A percentile compares a stretch with the other conserved stretches of the same genome.
phyloP scores from a whole-genome alignment of 2,113 vertebrate species.

The Aramus guarauna region DNA sequence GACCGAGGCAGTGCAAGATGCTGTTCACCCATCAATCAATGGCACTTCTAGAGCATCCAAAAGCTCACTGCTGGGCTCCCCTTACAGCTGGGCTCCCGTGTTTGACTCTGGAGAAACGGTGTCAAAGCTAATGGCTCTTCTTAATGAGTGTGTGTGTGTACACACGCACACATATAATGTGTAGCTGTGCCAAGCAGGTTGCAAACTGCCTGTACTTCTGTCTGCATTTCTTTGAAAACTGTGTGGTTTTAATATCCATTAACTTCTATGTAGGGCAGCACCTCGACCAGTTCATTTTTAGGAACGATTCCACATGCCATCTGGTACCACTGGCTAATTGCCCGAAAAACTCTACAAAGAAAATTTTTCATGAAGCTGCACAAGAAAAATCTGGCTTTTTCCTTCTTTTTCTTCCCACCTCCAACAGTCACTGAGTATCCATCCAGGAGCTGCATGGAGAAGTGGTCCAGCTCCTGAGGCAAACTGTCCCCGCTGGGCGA shows the following conservation, averaged over 20 bases:
- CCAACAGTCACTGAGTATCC: not conserved
- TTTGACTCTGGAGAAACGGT: not conserved
- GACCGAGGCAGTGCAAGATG: not conserved
- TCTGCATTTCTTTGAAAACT: not conserved
- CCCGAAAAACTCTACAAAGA: not conserved
- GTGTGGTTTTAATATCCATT: not conserved
- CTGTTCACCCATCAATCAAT: not conserved
- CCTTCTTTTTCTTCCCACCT: accelerated
- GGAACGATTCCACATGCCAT: not conserved
- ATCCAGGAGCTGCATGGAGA: not conserved
- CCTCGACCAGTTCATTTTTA: accelerated
- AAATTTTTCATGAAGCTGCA: not conserved
- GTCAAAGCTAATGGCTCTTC: not conserved
- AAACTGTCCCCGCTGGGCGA: not conserved
- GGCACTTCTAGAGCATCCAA: not conserved
- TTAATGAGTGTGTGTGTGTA: not conserved
- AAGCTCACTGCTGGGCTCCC: not conserved
- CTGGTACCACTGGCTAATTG: not conserved
- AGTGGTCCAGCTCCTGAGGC: not conserved
- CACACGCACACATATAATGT: not conserved
- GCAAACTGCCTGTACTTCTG: not conserved
- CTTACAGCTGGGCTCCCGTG: not conserved
- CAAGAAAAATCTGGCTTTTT: not conserved
- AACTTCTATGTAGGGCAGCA: not conserved
- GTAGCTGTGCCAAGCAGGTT: not conserved